Percentiles rank a stretch among this genome's conserved stretches.
Evolutionary conservation across 2,888 invertebrate species (phyloP).

Genomic region (Lasioglossum zephyrum): DNA sequence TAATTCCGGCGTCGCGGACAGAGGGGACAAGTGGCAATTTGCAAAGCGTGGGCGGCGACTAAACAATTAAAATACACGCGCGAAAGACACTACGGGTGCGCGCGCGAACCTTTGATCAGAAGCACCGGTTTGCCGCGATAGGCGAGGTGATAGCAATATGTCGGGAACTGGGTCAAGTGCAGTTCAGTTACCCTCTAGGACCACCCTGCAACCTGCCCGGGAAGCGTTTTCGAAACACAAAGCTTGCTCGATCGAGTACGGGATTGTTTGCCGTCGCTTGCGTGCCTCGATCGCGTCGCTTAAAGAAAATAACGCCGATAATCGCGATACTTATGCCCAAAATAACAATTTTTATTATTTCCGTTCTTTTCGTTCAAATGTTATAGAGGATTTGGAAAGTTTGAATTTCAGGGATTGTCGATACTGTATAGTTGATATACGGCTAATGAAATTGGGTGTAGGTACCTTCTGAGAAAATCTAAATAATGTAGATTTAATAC

Average conservation of each 20-base stretch:
- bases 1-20: conserved; percentile 23
- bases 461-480: not conserved
- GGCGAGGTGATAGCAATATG: conserved; percentile 48
- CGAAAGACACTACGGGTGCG: conserved; percentile 10
- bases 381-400: not conserved
- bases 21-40: conserved; percentile 29
- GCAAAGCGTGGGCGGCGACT: conserved; percentile 28
- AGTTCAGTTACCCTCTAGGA: conserved; percentile 61
- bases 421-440: no score
- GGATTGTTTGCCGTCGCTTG: conserved; percentile 24
- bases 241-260: conserved; percentile 26
- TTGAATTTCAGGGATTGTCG: not conserved
- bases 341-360: not conserved
- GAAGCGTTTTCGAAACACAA: conserved; percentile 57
- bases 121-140: conserved; percentile 42
- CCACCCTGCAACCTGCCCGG: conserved; percentile 36
- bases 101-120: conserved; percentile 46
- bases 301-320: conserved; percentile 4
- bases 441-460: no score
- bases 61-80: conserved; percentile 52
- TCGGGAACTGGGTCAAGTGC: conserved; percentile 67
- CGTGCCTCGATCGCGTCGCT: not conserved
- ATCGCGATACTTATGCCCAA: not conserved
- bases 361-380: not conserved
- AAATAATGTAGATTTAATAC: not conserved